Evolutionary conservation across 2,888 invertebrate genomes (phyloP).

Genomic region (Tachina fera): DNA sequence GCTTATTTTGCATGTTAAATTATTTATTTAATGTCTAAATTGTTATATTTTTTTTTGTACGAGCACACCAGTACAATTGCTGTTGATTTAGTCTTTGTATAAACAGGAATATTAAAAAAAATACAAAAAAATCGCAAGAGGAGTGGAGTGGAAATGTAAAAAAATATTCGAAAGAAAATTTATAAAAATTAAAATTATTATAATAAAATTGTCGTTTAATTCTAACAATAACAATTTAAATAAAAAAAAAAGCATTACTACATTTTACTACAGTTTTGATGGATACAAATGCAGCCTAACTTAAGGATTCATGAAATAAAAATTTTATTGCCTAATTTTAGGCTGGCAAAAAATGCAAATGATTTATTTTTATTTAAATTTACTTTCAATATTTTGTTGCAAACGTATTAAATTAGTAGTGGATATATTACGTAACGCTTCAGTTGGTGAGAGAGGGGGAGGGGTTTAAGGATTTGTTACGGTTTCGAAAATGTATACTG

Average conservation of each 20-base stretch:
- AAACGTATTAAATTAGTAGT: no score
- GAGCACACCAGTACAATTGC: conserved; percentile 23
- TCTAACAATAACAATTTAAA: neutral
- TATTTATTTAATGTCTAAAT: conserved; percentile 69
- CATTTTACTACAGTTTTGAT: neutral
- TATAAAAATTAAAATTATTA: neutral
- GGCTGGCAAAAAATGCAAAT: neutral
- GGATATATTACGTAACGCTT: no score
- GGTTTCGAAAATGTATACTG: no score
- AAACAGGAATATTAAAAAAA: conserved; percentile 19
- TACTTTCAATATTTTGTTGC: no score
- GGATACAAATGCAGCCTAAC: conserved; percentile 1
- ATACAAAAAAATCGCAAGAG: neutral
- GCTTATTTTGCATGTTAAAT: conserved; percentile 69
- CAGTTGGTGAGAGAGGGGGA: no score
- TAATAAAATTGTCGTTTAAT: neutral
- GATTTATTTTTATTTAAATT: neutral
- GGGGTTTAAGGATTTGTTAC: no score
- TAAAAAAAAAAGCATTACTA: neutral
- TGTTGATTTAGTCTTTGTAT: conserved; percentile 56
- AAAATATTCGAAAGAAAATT: neutral
- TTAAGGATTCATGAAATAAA: neutral
- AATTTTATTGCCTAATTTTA: neutral
- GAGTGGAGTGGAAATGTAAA: neutral
- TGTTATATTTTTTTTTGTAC: conserved; percentile 53